phyloP scores from a whole-genome alignment of 2,113 vertebrate species.

The Calidris pugnax region DNA sequence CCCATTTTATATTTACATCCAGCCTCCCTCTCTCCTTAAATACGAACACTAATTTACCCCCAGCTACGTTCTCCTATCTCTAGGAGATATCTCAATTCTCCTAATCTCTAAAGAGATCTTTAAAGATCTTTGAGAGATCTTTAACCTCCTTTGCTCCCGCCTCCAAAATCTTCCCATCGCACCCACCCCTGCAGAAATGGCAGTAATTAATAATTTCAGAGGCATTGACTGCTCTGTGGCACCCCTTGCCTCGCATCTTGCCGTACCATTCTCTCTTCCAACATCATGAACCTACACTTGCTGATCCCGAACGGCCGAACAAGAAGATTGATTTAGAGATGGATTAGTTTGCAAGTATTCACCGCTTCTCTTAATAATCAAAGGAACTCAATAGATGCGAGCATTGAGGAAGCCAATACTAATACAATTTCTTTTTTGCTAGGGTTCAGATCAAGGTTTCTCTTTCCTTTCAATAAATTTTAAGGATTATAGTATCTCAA shows the following conservation, averaged over 20 bases:
- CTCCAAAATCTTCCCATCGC: background rate
- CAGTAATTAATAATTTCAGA: background rate
- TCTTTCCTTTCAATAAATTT: conserved; percentile 30
- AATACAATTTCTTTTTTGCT: conserved; percentile 12
- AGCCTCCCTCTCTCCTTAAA: background rate
- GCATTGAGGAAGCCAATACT: conserved; percentile 16
- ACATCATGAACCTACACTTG: background rate
- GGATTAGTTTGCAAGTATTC: conserved; percentile 7
- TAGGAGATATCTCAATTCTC: background rate
- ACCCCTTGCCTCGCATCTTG: background rate
- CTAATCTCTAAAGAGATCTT: too few species aligned
- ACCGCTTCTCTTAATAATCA: background rate
- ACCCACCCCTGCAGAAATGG: background rate
- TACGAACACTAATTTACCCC: background rate
- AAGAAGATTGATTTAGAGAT: conserved; percentile 39
- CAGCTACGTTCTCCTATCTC: background rate
- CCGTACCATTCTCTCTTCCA: background rate
- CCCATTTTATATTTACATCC: background rate
- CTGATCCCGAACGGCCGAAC: background rate
- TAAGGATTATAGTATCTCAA: background rate
- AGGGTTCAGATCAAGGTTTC: conserved; percentile 43
- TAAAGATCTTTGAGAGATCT: background rate
- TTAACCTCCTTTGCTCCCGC: background rate
- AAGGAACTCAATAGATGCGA: conserved; percentile 18
- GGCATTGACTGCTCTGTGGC: background rate